These are phyloP conservation scores for Spea hammondii DNA, from an alignment of 2,797 vertebrate genomes.

Conservation along the genomic window DNA sequence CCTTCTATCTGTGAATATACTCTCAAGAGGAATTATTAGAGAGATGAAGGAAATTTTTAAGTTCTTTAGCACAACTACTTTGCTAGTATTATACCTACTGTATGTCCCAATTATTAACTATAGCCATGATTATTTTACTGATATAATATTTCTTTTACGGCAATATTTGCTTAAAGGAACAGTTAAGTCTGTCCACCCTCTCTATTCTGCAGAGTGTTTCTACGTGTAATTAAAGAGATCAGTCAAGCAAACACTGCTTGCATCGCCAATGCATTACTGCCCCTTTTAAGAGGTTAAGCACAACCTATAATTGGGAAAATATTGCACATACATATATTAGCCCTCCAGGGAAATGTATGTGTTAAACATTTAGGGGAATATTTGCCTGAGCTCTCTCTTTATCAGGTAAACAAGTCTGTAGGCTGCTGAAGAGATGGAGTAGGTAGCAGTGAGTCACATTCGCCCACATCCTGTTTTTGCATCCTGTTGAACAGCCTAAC, in stretches of 20 bases:
- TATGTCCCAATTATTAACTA: too few relatives aligned
- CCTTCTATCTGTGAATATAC: slow-evolving; percentile 39
- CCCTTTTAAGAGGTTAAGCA: too few relatives aligned
- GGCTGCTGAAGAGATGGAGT: slow-evolving; percentile 43
- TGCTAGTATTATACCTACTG: too few relatives aligned
- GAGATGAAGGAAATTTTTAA: slow-evolving; percentile 43
- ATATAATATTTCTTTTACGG: too few relatives aligned
- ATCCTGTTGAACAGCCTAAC: slow-evolving; percentile 46
- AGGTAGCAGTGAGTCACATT: slow-evolving; percentile 48
- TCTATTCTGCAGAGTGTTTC: too few relatives aligned
- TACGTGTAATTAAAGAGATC: too few relatives aligned
- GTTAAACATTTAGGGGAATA: background rate
- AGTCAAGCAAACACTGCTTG: too few relatives aligned
- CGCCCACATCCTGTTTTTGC: slow-evolving; percentile 49
- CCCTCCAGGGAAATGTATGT: background rate
- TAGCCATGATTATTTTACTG: too few relatives aligned
- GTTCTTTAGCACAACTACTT: background rate
- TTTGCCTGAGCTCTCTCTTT: slow-evolving; percentile 8
- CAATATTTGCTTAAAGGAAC: too few relatives aligned
- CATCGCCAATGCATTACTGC: too few relatives aligned
- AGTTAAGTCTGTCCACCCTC: too few relatives aligned
- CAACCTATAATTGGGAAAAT: background rate
- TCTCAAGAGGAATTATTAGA: slow-evolving; percentile 32
- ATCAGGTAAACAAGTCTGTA: slow-evolving; percentile 42
- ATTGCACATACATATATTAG: background rate